Conservation (phyloP, 1,140 invertebrate species). For the Trichonephila clavipes region DNA sequence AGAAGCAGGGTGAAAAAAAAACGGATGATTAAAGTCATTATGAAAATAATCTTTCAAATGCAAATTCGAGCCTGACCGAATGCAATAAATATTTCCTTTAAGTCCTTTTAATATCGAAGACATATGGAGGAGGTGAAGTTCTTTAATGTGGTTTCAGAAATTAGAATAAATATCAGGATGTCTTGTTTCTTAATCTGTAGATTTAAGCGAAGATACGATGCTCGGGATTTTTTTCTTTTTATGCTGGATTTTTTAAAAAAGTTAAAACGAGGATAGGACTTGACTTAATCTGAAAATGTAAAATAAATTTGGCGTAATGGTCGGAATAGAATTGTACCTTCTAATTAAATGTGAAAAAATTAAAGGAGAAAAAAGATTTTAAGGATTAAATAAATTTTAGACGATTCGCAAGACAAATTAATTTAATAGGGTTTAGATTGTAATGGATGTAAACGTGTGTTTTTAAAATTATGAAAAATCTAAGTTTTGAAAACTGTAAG, state of each 20-base stretch:
- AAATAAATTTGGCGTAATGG: conserved; percentile 48
- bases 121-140: conserved; percentile 14
- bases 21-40: conserved; percentile 73
- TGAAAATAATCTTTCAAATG: conserved; percentile 76
- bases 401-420: too few species aligned
- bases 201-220: conserved; percentile 11
- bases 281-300: conserved; percentile 24
- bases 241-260: background rate
- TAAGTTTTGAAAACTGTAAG: too few species aligned
- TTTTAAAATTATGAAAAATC: too few species aligned
- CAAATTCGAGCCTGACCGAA: conserved; percentile 63
- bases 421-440: too few species aligned
- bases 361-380: too few species aligned
- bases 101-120: conserved; percentile 64
- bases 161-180: conserved; percentile 73
- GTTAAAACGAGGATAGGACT: background rate
- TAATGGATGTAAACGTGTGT: too few species aligned
- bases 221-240: background rate
- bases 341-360: too few species aligned
- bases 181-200: conserved; percentile 53
- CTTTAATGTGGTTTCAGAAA: conserved; percentile 73
- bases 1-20: conserved; percentile 17
- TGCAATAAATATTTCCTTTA: conserved; percentile 68
- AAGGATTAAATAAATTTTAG: too few species aligned
- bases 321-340: conserved; percentile 11